Conservation (phyloP, 2,888 invertebrate species). For the Branchipolynoe longqiensis region DNA sequence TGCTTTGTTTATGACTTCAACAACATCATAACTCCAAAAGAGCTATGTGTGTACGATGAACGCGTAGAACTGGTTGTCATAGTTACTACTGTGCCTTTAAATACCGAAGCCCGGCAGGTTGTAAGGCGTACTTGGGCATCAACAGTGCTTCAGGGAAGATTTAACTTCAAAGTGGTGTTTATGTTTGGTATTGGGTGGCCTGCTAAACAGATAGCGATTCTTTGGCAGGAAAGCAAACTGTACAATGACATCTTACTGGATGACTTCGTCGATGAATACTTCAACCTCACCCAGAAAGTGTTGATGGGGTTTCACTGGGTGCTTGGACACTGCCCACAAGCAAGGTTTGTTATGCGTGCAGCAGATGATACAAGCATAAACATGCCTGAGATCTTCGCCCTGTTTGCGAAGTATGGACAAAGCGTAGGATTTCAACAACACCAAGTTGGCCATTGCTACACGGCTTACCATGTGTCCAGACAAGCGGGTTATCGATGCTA, state of each 20-base stretch:
- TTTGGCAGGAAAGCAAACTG: neutral
- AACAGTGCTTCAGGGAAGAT: neutral
- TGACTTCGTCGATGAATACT: neutral
- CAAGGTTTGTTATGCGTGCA: neutral
- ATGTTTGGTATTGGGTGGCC: neutral
- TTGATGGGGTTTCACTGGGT: neutral
- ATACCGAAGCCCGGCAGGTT: neutral
- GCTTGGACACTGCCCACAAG: neutral
- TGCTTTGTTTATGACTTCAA: neutral
- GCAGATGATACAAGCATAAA: neutral
- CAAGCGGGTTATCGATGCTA: neutral
- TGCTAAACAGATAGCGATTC: neutral
- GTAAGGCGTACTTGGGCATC: neutral
- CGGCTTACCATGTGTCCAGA: neutral
- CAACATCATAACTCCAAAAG: neutral
- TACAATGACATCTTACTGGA: neutral
- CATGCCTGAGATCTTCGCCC: neutral
- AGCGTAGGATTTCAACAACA: neutral
- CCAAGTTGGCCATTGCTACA: neutral
- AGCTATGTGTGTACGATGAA: neutral
- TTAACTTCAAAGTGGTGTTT: neutral
- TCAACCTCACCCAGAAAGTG: neutral
- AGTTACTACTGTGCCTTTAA: neutral
- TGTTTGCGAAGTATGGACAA: neutral
- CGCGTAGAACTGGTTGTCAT: neutral